A percentile compares a stretch with the other conserved stretches of the same genome.
Evolutionary conservation across 2,113 vertebrate genomes (phyloP).

Genomic region (Alligator sinensis): DNA sequence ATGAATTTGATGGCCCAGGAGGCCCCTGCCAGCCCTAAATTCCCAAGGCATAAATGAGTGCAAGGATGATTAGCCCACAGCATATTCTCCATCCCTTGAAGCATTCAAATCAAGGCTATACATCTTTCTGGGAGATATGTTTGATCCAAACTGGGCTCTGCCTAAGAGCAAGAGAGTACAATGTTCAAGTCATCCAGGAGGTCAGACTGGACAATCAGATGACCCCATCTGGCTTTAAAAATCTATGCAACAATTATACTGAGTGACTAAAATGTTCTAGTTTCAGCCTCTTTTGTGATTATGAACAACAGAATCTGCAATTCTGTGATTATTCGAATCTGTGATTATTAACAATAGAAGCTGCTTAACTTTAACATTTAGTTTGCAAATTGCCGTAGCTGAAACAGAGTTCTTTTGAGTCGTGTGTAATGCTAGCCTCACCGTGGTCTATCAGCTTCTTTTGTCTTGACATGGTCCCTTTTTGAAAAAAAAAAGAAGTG

Average conservation of each 20-base stretch:
- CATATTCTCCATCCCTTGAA: not conserved
- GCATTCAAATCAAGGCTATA: not conserved
- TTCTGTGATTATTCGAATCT: not conserved
- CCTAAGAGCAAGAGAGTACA: constrained; percentile 48
- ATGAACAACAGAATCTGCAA: not conserved
- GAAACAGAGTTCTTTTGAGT: not conserved
- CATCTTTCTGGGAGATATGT: not conserved
- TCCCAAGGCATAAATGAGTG: not conserved
- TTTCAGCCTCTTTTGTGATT: not conserved
- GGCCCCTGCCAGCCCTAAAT: no score
- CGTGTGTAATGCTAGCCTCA: not conserved
- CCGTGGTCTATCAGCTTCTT: not conserved
- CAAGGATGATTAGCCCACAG: not conserved
- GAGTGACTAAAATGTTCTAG: constrained; percentile 39
- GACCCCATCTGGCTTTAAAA: constrained; percentile 44
- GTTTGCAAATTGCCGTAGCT: not conserved
- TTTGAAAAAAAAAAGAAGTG: not conserved
- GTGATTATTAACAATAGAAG: not conserved
- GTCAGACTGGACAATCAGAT: constrained; percentile 55
- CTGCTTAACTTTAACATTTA: constrained; percentile 23
- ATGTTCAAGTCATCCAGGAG: constrained; percentile 26
- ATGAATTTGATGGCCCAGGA: not conserved
- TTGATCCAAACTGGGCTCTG: not conserved
- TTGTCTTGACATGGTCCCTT: not conserved
- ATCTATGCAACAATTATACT: constrained; percentile 52